Evolutionary conservation across 2,797 vertebrate genomes (phyloP).

Genomic region (Ibycter americanus): DNA sequence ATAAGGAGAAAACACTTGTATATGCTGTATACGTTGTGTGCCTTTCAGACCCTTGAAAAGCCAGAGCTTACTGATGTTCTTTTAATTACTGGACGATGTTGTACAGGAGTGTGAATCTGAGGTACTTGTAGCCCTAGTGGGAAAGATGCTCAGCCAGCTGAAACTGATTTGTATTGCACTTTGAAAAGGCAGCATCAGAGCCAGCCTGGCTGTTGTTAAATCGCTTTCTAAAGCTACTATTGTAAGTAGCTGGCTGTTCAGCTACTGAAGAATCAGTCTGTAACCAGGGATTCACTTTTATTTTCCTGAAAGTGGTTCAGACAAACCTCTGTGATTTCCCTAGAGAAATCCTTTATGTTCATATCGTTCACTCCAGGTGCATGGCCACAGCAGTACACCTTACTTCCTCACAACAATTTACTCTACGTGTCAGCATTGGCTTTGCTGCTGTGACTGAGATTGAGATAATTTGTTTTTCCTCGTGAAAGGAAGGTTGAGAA

Average conservation of each 20-base stretch:
- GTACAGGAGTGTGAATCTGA: background rate
- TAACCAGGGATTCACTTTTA: slow-evolving; percentile 43
- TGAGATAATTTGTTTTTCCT: slow-evolving; percentile 26
- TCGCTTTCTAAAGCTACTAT: background rate
- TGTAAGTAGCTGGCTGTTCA: slow-evolving; percentile 45
- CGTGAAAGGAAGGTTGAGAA: slow-evolving; percentile 21
- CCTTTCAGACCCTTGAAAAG: slow-evolving; percentile 29
- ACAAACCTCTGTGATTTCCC: slow-evolving; percentile 58
- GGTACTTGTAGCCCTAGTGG: background rate
- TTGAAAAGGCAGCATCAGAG: slow-evolving; percentile 35
- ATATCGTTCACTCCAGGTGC: slow-evolving; percentile 37
- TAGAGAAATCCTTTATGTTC: slow-evolving; percentile 44
- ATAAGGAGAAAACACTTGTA: background rate
- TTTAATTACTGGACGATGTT: slow-evolving; percentile 38
- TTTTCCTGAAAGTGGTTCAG: slow-evolving; percentile 35
- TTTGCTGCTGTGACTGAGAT: slow-evolving; percentile 7
- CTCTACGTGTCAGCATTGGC: background rate
- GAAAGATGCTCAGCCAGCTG: slow-evolving; percentile 1
- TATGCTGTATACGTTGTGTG: background rate
- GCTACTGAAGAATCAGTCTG: slow-evolving; percentile 21
- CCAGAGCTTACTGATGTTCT: background rate
- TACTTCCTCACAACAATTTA: slow-evolving; percentile 45
- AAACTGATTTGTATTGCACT: slow-evolving; percentile 9
- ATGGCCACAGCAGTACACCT: background rate
- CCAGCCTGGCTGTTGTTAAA: slow-evolving; percentile 24